These are phyloP conservation scores for Pocota personata DNA, from an alignment of 2,888 invertebrate species.

Conservation along the genomic window DNA sequence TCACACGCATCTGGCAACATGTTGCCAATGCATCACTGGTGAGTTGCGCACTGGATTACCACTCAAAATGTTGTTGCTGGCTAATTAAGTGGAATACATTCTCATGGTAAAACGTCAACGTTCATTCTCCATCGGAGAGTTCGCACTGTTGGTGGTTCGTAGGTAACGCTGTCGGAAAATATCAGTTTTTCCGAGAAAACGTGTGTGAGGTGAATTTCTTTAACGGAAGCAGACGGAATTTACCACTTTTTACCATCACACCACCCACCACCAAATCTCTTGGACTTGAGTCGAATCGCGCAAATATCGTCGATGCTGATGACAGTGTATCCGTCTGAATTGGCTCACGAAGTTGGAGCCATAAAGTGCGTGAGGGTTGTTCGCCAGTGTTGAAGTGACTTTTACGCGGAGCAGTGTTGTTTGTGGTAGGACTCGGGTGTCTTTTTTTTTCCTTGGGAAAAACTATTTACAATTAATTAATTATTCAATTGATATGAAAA, in stretches of 20 bases:
- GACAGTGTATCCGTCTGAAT: conserved; percentile 52
- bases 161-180: background rate
- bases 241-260: conserved; percentile 4
- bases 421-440: conserved; percentile 19
- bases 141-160: conserved; percentile 31
- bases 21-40: conserved; percentile 43
- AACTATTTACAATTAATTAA: conserved; percentile 11
- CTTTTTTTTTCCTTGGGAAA: background rate
- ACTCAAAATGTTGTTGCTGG: conserved; percentile 37
- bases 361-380: conserved; percentile 72
- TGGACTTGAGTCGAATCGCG: conserved; percentile 48
- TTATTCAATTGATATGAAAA: conserved; percentile 38
- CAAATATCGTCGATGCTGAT: conserved; percentile 53
- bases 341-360: conserved; percentile 65
- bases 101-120: conserved; percentile 19
- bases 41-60: conserved; percentile 53
- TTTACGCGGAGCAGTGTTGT: conserved; percentile 42
- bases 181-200: conserved; percentile 24
- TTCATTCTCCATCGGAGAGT: conserved; percentile 66
- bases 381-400: conserved; percentile 69
- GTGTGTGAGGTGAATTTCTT: conserved; percentile 62
- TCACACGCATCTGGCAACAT: conserved; percentile 48
- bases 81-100: conserved; percentile 26
- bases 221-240: background rate
- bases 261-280: conserved; percentile 20